Evolutionary conservation across 2,888 invertebrate species (phyloP).

Genomic region (Nephrotoma guestfalica): DNA sequence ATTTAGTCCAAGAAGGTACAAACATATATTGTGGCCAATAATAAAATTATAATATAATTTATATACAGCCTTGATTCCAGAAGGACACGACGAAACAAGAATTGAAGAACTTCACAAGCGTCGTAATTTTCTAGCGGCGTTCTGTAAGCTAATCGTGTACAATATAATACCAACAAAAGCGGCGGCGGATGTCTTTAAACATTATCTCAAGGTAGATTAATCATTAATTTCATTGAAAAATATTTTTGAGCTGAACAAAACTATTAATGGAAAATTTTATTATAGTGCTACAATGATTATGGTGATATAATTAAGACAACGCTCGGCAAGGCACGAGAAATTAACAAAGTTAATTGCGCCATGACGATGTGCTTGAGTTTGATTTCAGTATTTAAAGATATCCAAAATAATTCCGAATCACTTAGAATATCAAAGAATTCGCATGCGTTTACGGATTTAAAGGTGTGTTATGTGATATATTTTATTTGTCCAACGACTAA

Average conservation of each 20-base stretch:
- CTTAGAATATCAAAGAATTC: constrained; percentile 45
- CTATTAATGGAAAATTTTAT: constrained; percentile 10
- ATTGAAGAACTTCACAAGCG: constrained; percentile 95
- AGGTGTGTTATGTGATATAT: constrained; percentile 38
- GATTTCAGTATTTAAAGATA: constrained; percentile 70
- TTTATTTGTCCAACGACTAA: not conserved
- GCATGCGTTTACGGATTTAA: constrained; percentile 79
- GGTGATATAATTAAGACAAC: constrained; percentile 98
- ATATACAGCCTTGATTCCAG: constrained; percentile 28
- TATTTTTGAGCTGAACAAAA: not conserved
- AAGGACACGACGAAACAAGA: constrained; percentile 88
- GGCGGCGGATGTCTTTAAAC: constrained; percentile 90
- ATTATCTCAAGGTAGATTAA: constrained; percentile 74
- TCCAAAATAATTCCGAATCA: constrained; percentile 36
- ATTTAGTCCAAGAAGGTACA: constrained; percentile 77
- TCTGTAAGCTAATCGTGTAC: constrained; percentile 95
- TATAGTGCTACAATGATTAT: constrained; percentile 90
- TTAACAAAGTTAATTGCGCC: constrained; percentile 92
- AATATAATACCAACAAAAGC: constrained; percentile 87
- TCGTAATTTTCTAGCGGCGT: constrained; percentile 89
- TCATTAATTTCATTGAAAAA: not conserved
- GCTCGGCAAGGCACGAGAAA: constrained; percentile 90
- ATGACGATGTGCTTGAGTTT: constrained; percentile 87
- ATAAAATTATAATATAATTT: not conserved
- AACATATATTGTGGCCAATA: constrained; percentile 7